A percentile compares a stretch with the other conserved stretches of the same genome.
phyloP scores from a whole-genome alignment of 2,888 invertebrate species.

The Euclidia mi region DNA sequence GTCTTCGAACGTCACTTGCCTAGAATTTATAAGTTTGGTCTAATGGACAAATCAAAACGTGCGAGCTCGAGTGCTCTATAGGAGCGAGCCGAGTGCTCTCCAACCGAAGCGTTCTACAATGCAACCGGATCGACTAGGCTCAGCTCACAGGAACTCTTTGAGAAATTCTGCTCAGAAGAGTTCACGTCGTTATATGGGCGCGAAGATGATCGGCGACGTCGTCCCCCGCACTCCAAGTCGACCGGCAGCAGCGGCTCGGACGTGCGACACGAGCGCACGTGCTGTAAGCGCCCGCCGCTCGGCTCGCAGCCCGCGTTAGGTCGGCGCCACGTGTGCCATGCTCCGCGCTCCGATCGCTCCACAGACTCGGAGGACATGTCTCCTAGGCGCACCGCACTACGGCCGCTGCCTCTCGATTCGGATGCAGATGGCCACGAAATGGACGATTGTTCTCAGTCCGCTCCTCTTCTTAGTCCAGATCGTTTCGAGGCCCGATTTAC shows the following conservation, averaged over 20 bases:
- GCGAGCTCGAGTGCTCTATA: constrained; percentile 89
- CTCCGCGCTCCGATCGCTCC: constrained; percentile 80
- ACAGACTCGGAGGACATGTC: constrained; percentile 85
- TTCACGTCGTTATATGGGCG: constrained; percentile 88
- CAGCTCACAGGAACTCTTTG: constrained; percentile 89
- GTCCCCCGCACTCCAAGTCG: constrained; percentile 85
- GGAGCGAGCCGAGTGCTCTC: constrained; percentile 82
- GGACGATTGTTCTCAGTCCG: constrained; percentile 82
- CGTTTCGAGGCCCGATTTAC: constrained; percentile 85
- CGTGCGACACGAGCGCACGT: constrained; percentile 82
- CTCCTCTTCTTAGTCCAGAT: constrained; percentile 85
- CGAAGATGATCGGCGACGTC: constrained; percentile 78
- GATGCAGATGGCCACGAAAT: constrained; percentile 63
- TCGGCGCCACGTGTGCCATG: constrained; percentile 73
- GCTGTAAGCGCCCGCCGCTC: constrained; percentile 79
- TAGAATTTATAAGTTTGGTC: constrained; percentile 86
- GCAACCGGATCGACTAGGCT: constrained; percentile 89
- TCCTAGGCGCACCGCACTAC: constrained; percentile 67
- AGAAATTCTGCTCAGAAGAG: constrained; percentile 89
- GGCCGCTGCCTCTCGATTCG: constrained; percentile 65
- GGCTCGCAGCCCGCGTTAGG: constrained; percentile 79
- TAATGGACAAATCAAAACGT: constrained; percentile 87
- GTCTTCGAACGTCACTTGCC: constrained; percentile 89
- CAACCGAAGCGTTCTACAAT: constrained; percentile 90
- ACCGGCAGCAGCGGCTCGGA: constrained; percentile 88